Evolutionary conservation across 2,113 vertebrate species (phyloP).

Genomic region (Scopus umbretta): DNA sequence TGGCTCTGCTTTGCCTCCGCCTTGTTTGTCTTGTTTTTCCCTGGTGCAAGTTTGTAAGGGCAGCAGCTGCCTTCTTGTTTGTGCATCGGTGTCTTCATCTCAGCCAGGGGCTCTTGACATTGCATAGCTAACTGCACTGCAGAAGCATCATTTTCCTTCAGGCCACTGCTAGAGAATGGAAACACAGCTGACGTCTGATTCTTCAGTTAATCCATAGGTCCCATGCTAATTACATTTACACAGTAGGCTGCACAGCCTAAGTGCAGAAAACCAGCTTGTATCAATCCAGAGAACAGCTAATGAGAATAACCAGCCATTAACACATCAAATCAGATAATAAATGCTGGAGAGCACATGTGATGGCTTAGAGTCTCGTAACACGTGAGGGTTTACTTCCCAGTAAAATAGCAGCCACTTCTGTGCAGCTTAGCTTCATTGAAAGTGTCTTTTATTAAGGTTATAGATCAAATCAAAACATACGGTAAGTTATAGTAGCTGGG

Average conservation of each 20-base stretch:
- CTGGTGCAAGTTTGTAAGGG: background rate
- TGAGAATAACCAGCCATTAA: slow-evolving; percentile 23
- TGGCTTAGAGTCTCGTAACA: background rate
- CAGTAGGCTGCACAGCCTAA: background rate
- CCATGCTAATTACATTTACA: background rate
- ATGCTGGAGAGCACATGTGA: background rate
- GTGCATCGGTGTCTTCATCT: background rate
- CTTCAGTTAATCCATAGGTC: background rate
- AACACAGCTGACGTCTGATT: background rate
- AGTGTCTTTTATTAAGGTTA: background rate
- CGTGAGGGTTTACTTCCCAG: background rate
- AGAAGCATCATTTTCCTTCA: background rate
- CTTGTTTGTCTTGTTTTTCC: background rate
- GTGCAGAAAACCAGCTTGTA: background rate
- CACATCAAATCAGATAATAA: slow-evolving; percentile 6
- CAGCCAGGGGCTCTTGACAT: background rate
- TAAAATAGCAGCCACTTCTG: background rate
- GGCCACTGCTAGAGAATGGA: background rate
- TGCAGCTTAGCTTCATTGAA: background rate
- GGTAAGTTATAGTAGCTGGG: background rate
- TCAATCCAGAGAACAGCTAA: background rate
- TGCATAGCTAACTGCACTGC: background rate
- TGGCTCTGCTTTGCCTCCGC: background rate
- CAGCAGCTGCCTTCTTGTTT: background rate
- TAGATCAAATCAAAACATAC: background rate